Conservation (phyloP, 2,113 vertebrate genomes). For the Neomonachus schauinslandi region DNA sequence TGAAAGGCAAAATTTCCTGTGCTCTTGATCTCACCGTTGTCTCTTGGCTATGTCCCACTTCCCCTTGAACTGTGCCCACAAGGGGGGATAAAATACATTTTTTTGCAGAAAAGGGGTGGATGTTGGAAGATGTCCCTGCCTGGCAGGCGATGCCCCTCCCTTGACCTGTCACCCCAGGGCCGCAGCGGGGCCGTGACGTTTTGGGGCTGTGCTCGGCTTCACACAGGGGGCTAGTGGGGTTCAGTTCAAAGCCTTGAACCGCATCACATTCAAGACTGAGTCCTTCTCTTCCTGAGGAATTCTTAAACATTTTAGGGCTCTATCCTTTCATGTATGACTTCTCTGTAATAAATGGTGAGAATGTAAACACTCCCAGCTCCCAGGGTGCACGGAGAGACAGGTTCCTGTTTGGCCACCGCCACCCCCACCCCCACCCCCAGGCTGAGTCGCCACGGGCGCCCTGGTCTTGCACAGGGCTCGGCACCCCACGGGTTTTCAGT, state of each 20-base stretch:
- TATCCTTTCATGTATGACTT: accelerated
- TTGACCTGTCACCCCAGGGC: too few relatives aligned
- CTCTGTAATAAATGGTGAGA: background rate
- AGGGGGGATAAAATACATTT: background rate
- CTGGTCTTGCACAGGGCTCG: accelerated
- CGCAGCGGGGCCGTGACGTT: accelerated
- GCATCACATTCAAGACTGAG: accelerated
- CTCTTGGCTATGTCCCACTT: background rate
- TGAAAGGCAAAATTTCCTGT: constrained; percentile 56
- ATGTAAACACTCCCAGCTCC: background rate
- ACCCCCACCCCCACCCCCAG: accelerated
- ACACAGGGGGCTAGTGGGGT: accelerated
- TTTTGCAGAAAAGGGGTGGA: background rate
- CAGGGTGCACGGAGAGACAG: accelerated
- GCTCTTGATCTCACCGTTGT: constrained; percentile 20
- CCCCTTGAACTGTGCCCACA: background rate
- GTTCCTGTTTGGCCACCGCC: accelerated
- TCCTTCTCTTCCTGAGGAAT: background rate
- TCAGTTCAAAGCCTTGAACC: accelerated
- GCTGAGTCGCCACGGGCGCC: accelerated
- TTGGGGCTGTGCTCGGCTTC: background rate
- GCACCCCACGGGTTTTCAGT: accelerated
- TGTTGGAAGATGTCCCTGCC: background rate
- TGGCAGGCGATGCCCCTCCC: accelerated
- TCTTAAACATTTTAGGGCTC: background rate